A percentile compares a stretch with the other conserved stretches of the same genome.
Evolutionary conservation across 2,797 vertebrate species (phyloP).

Genomic region (Hirundo rustica): DNA sequence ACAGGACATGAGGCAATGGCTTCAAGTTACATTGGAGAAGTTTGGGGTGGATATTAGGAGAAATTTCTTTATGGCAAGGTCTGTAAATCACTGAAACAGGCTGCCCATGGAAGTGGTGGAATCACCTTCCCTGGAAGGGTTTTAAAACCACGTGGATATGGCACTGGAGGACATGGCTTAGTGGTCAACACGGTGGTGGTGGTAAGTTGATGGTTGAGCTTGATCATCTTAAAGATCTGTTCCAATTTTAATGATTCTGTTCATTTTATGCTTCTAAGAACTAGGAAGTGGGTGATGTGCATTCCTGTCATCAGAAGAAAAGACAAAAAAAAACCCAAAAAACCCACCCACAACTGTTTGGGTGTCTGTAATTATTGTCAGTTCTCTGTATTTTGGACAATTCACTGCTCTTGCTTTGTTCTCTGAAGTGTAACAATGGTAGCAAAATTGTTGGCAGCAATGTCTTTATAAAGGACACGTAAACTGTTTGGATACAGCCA

Average conservation of each 20-base stretch:
- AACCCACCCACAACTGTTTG: not conserved
- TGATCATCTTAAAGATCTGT: not conserved
- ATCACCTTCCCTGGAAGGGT: not conserved
- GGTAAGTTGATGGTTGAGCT: not conserved
- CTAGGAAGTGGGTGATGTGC: not conserved
- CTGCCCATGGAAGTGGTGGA: not conserved
- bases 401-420: not conserved
- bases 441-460: not conserved
- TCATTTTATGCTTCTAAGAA: not conserved
- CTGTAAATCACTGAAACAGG: not conserved
- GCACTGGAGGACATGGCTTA: not conserved
- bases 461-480: not conserved
- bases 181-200: rapidly evolving
- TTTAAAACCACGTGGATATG: rapidly evolving
- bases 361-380: rapidly evolving
- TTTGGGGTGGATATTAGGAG: not conserved
- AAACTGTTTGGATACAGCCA: not conserved
- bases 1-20: not conserved
- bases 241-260: not conserved
- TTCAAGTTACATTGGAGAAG: not conserved
- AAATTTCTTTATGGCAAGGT: not conserved
- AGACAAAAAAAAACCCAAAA: too few relatives aligned
- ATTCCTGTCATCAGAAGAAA: too few relatives aligned
- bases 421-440: not conserved
- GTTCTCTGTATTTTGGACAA: not conserved